A percentile compares a stretch with the other conserved stretches of the same genome.
These are phyloP conservation scores for Xiphorhynchus elegans DNA, from an alignment of 2,113 vertebrate species.

Conservation along the genomic window DNA sequence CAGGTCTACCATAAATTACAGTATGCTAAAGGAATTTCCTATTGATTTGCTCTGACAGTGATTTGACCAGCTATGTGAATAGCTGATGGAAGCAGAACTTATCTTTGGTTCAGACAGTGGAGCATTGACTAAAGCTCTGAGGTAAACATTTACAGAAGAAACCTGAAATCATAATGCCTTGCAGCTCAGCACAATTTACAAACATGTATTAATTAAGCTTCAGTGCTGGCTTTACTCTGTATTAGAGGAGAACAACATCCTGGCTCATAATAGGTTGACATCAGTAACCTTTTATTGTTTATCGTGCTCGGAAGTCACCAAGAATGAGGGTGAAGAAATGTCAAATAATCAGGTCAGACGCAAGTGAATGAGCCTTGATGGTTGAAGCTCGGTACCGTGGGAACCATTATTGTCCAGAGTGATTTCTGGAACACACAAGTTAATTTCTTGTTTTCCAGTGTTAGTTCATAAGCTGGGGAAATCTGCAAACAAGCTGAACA, in stretches of 20 bases:
- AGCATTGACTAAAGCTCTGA: constrained; percentile 13
- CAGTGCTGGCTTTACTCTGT: not conserved
- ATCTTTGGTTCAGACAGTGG: constrained; percentile 59
- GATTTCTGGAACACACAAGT: constrained; percentile 46
- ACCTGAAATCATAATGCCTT: constrained; percentile 42
- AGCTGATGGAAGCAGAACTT: constrained; percentile 73
- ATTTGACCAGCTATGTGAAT: constrained; percentile 84
- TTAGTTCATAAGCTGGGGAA: not conserved
- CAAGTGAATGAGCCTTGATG: constrained; percentile 57
- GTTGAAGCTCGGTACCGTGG: constrained; percentile 49
- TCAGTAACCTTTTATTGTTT: constrained; percentile 65
- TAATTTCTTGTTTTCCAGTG: constrained; percentile 29
- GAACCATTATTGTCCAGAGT: constrained; percentile 29
- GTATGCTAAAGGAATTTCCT: constrained; percentile 74
- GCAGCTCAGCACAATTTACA: constrained; percentile 31
- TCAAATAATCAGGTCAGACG: constrained; percentile 65
- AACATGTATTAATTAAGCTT: constrained; percentile 51
- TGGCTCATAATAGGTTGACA: constrained; percentile 53
- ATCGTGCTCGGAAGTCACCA: constrained; percentile 47
- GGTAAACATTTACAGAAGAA: constrained; percentile 58
- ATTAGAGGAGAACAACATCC: constrained; percentile 24
- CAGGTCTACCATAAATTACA: constrained; percentile 74
- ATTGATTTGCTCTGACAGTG: constrained; percentile 85
- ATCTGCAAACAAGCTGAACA: not conserved
- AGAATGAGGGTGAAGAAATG: constrained; percentile 67